Evolutionary conservation across 2,113 vertebrate genomes (phyloP).

Genomic region (Pionites leucogaster): DNA sequence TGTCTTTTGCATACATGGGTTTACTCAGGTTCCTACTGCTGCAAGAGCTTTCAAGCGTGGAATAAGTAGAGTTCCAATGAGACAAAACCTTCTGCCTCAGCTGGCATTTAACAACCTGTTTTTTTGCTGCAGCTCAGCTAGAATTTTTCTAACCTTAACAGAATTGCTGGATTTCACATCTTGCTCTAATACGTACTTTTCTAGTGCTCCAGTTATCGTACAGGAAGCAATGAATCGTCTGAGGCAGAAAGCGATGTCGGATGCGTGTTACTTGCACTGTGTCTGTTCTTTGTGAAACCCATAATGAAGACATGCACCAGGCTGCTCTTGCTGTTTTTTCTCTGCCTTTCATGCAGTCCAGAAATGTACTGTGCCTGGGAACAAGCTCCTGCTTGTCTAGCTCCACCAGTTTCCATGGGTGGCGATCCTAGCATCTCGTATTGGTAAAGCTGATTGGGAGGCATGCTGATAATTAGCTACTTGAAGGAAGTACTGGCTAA

Average conservation of each 20-base stretch:
- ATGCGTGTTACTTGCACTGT: neutral
- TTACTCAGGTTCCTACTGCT: constrained; percentile 62
- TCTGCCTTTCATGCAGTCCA: neutral
- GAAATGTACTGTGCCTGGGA: neutral
- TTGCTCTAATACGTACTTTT: constrained; percentile 22
- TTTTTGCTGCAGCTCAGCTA: constrained; percentile 70
- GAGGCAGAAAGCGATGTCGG: neutral
- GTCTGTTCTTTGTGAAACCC: neutral
- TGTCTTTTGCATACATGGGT: constrained; percentile 61
- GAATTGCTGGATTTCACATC: constrained; percentile 49
- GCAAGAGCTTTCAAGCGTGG: constrained; percentile 68
- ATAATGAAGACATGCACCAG: neutral
- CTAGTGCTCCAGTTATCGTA: neutral
- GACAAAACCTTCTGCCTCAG: constrained; percentile 75
- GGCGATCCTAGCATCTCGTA: fast-evolving
- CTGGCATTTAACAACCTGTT: constrained; percentile 78
- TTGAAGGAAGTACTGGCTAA: neutral
- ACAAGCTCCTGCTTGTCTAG: neutral
- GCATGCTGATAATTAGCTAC: neutral
- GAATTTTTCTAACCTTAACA: constrained; percentile 68
- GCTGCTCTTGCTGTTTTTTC: neutral
- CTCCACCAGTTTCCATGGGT: neutral
- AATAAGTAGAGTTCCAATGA: constrained; percentile 73
- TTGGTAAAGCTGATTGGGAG: neutral
- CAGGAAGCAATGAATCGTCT: neutral